Conservation (phyloP, 2,113 vertebrate species). For the Amphiprion ocellaris region DNA sequence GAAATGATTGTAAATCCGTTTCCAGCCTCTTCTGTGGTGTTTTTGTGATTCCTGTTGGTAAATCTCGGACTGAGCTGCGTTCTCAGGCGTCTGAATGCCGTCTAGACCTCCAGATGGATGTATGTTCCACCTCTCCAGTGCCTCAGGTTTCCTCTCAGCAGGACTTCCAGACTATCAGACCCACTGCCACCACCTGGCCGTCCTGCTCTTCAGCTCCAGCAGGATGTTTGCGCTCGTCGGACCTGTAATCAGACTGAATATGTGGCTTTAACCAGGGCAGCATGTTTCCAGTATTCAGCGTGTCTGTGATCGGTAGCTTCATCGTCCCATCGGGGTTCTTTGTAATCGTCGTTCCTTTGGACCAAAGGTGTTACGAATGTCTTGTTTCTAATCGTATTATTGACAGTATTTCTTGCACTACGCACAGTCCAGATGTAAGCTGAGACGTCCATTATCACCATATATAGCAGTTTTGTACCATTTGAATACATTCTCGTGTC, state of each 20-base stretch:
- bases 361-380: constrained; percentile 73
- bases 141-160: constrained; percentile 49
- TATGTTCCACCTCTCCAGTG: constrained; percentile 34
- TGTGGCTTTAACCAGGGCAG: constrained; percentile 21
- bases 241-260: neutral
- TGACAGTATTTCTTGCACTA: constrained; percentile 72
- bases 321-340: neutral
- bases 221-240: constrained; percentile 9
- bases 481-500: constrained; percentile 54
- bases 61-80: neutral
- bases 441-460: constrained; percentile 33
- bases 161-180: neutral
- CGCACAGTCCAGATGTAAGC: constrained; percentile 40
- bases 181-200: neutral
- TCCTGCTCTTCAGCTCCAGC: constrained; percentile 8
- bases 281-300: constrained; percentile 2
- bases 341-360: constrained; percentile 42
- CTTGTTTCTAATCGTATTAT: constrained; percentile 8
- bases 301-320: neutral
- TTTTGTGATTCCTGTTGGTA: too few relatives aligned
- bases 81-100: neutral
- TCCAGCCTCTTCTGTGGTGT: too few relatives aligned
- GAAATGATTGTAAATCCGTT: too few relatives aligned
- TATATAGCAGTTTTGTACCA: constrained; percentile 60
- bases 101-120: constrained; percentile 3